Evolutionary conservation across 53 echinoderm and acorn worm species (phyloP), one percentile per base, ranked within the genome.

Genomic region (Patiria pectinifera): DNA sequence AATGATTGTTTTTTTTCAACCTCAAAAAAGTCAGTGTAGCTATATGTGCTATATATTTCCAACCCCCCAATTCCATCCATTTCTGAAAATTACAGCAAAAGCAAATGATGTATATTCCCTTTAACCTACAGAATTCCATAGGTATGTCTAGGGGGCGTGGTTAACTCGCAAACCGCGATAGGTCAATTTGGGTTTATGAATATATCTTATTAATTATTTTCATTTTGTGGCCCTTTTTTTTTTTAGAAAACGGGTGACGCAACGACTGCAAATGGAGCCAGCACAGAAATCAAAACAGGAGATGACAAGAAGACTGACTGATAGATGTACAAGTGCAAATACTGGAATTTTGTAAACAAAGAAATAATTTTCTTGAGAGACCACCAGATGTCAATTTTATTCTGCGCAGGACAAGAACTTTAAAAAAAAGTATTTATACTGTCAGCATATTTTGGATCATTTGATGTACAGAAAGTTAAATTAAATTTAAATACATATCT

Each of bases 271-370:
- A 86, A 76, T 62, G 93, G 87, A 24, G 35, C 58, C 60, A 24
- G 23, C 71, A 84, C 84, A 59, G 87, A 92, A 75, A 48, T 87
- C 47, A 88, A 82, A n/a, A 87, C 63, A 48, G 93, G 93, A 6
- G 92, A 83, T 0, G 94, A 96, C 59, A 96, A 96, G 87, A 96
- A 96, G 78, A 94, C 72, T 18, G 96, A 96, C 84, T 96, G 93
- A 83, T 78, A 45, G 15, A 21, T 45, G n/a, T n/a, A 11, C 19
- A 22, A 22, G 26, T 63, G 69, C 18, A 12, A 15, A 49, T 11
- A 0, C 16, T 18, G 78, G 35, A 8, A 78, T 2, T 25, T 7
- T 70, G 70, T 35, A 35, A 18, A 66, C 15, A 66, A 3, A 2
- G 15, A 66, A 16, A 18, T 66, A 0, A 13, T 14, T 66, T 66